A percentile compares a stretch with the other conserved stretches of the same genome.
Evolutionary conservation across 2,888 invertebrate species (phyloP).

Genomic region (Smittia sp.): DNA sequence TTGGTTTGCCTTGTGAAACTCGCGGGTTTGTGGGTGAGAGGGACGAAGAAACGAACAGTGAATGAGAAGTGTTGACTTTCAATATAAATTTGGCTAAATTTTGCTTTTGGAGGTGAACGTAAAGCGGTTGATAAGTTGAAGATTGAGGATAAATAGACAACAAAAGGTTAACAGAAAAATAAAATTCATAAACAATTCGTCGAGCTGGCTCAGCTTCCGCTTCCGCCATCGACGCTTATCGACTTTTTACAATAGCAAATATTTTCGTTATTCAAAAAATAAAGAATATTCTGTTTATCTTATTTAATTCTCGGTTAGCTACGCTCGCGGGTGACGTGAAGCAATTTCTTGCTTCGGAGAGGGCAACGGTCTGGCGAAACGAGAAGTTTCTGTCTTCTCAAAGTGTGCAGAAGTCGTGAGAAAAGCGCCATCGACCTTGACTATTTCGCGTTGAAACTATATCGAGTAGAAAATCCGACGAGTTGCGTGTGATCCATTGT

Average conservation of each 20-base stretch:
- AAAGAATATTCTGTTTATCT: constrained; percentile 2
- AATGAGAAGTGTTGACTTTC: background rate
- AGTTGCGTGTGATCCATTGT: background rate
- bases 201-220: too few relatives aligned
- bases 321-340: background rate
- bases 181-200: too few relatives aligned
- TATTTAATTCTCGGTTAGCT: background rate
- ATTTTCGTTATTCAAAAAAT: constrained; percentile 4
- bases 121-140: constrained; percentile 1
- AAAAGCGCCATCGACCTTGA: constrained; percentile 3
- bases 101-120: background rate
- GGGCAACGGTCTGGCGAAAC: too few relatives aligned
- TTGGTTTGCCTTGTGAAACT: background rate
- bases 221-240: background rate
- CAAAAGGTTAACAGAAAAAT: constrained; percentile 4
- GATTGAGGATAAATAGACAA: background rate
- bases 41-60: constrained; percentile 3
- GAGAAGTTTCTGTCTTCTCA: too few relatives aligned
- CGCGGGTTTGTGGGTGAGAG: background rate
- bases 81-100: constrained; percentile 27
- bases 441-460: background rate
- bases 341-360: too few relatives aligned
- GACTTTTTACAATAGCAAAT: background rate
- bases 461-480: background rate
- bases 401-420: too few relatives aligned